Base-by-base conservation (phyloP, 2,113 vertebrate species). In the Oceanites oceanicus region DNA sequence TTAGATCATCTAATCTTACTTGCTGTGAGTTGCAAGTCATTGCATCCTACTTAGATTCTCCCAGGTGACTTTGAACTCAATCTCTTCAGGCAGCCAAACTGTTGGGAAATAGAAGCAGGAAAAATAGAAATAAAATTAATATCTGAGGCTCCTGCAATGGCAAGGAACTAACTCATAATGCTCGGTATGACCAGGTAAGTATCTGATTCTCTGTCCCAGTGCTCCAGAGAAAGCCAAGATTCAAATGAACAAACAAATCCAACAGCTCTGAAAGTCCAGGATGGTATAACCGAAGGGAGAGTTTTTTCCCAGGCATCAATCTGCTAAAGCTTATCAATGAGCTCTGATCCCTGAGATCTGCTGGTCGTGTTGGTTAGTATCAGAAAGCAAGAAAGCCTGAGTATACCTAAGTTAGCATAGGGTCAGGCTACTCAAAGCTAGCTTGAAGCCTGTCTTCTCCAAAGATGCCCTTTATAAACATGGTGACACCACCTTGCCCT, bases 261-360 rank as follows among this genome's bases (percentile, higher is more conserved):
- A 65, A 50, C 11, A 81, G 18, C 19, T 80, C 49, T 53, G 49
- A 49, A 91, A 61, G 21, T 34, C 47, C 27, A 38, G 32, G 49
- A 23, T 0, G 7, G 14, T 25, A 34, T 11, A 73, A 14, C 6
- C 0, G 1, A 52, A 12, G 29, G 49, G 15, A 52, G 21, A 42
- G 23, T 36, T 92, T 56, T 61, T 55, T 62, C 20, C 66, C 7
- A 42, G 49, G 9, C 16, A 53, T 13, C 36, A 72, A 18, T 40
- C 10, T 74, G 11, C 23, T n/a, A 6, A 29, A 75, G 11, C 8
- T 71, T n/a, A 19, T 25, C 4, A 13, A 7, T 32, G 61, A 88
- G 42, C 17, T 82, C 52, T 38, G 47, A 17, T 38, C 34, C 29
- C 56, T 1, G 10, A 42, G 34, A 15, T 71, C 78, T 42, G n/a